Evolutionary conservation across 2,797 vertebrate species (phyloP), one percentile per base, ranked within the genome.

Genomic region (Euphonia xanthogaster): DNA sequence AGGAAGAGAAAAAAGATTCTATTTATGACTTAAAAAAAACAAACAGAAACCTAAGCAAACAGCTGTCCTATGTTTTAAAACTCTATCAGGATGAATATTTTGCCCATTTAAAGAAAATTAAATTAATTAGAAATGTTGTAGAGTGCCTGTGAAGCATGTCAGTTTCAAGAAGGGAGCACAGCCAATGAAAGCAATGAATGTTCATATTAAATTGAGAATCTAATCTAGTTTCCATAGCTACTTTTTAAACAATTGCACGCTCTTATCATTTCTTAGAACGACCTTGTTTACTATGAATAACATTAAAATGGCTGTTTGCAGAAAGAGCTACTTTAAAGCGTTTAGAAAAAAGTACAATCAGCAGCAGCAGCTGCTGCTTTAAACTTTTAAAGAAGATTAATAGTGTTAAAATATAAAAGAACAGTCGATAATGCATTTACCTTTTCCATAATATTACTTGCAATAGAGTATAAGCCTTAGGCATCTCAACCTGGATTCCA

Each of bases 131-230:
- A 94, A 93, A 65, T 24, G 47, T 53, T 88, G 53, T 31, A 28
- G 67, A 73, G 76, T 70, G 62, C 33, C 65, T 40, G 33, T 25
- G 45, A 93, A 79, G 71, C 50, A 54, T 45, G 67, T 71, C 81
- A 71, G 91, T 80, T 90, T 79, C 42, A 91, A 66, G 66, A 86
- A 77, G 67, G 67, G 74, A 96, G 25, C 31, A 54, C 14, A 91
- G 93, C 93, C 94, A 97, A 93, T 47, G 57, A 93, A 97, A 96
- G 86, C 92, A 96, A 92, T 25, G 50, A 82, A 86, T 11, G 10
- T 9, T 77, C 51, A 48, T 80, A 85, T 92, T 74, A 94, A 94
- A 82, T 40, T 55, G 31, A 72, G 53, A 89, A 63, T 79, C n/a
- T n/a, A 28, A 77, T 91, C 78, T 87, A 19, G 94, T 96, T 95